A percentile compares a stretch with the other conserved stretches of the same genome.
Conservation (phyloP, 2,888 invertebrate genomes). For the Aleiodes testaceus region DNA sequence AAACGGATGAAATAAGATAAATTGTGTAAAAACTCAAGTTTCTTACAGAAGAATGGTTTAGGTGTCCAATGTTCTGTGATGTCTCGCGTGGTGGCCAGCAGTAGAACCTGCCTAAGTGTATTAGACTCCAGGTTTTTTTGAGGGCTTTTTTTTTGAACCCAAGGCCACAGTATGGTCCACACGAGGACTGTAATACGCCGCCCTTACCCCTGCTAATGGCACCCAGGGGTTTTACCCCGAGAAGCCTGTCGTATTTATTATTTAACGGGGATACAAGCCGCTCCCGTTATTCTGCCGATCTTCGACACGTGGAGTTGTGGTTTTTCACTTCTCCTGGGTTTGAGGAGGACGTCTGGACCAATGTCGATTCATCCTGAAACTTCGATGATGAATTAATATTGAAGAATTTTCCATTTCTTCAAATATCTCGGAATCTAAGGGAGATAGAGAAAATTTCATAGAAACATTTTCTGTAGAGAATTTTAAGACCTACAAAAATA, state of each 20-base stretch:
- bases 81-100: conserved; percentile 3
- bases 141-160: conserved; percentile 51
- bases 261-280: conserved; percentile 62
- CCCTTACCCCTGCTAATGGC: conserved; percentile 71
- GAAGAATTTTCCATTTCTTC: conserved; percentile 18
- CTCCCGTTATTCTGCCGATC: conserved; percentile 29
- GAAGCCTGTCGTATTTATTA: conserved; percentile 72
- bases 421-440: conserved; percentile 10
- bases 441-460: no score
- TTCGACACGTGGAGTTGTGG: conserved; percentile 31
- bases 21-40: no score
- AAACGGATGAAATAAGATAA: no score
- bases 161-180: conserved; percentile 44
- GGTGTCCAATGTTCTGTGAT: not conserved
- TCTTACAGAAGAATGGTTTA: conserved; percentile 18
- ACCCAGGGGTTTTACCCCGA: conserved; percentile 71
- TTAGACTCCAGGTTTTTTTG: conserved; percentile 62
- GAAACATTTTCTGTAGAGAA: no score
- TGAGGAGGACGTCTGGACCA: not conserved
- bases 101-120: conserved; percentile 64
- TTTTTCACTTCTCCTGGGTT: conserved; percentile 19
- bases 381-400: conserved; percentile 44
- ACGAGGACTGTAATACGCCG: conserved; percentile 41
- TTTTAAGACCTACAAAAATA: no score
- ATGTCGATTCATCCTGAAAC: not conserved